These are phyloP conservation scores for Pongo pygmaeus DNA, from an alignment of 2,113 vertebrate species.

Conservation along the genomic window DNA sequence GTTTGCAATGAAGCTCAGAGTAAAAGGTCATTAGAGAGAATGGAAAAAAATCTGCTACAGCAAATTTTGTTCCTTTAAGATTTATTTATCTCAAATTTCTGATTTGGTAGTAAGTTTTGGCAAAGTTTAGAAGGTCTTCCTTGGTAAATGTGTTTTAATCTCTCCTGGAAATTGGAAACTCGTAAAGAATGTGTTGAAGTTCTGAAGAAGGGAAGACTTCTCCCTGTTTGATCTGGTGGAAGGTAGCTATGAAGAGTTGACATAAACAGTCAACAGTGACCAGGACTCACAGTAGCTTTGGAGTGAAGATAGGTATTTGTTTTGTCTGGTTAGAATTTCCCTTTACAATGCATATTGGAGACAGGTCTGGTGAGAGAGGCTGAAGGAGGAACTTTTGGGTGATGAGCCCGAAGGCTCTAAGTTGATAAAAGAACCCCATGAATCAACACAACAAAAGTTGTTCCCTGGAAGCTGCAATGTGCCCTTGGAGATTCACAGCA, in stretches of 20 bases:
- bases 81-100: constrained; percentile 14
- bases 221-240: not conserved
- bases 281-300: not conserved
- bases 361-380: fast-evolving
- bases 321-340: constrained; percentile 9
- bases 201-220: fast-evolving
- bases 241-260: not conserved
- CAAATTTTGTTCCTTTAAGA: not conserved
- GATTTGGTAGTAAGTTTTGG: constrained; percentile 43
- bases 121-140: constrained; percentile 54
- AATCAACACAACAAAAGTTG: constrained; percentile 47
- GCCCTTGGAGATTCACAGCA: constrained; percentile 68
- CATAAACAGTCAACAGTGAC: not conserved
- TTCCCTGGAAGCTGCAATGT: constrained; percentile 47
- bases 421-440: not conserved
- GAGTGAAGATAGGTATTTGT: not conserved
- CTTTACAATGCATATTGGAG: not conserved
- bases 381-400: constrained; percentile 5
- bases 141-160: constrained; percentile 61
- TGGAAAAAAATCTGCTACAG: fast-evolving
- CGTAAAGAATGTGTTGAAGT: fast-evolving
- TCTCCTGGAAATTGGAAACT: constrained; percentile 56
- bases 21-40: not conserved
- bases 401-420: constrained; percentile 34
- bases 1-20: not conserved